phyloP scores from a whole-genome alignment of 2,113 vertebrate genomes.

The Procavia capensis region DNA sequence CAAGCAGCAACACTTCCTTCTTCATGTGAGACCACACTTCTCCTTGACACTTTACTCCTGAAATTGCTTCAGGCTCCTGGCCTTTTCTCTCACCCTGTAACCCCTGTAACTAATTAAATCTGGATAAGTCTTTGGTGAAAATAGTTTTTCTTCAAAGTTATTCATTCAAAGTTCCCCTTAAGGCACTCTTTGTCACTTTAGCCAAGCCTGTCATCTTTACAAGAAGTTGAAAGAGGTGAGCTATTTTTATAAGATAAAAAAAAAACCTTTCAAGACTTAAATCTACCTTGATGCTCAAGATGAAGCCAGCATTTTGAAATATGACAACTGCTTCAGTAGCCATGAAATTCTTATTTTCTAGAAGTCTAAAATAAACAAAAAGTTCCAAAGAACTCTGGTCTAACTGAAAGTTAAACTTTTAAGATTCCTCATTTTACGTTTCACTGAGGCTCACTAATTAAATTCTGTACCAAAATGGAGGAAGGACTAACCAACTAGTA shows the following conservation, averaged over 20 bases:
- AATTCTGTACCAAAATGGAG: neutral
- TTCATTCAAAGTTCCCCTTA: slow-evolving; percentile 84
- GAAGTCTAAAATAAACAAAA: slow-evolving; percentile 60
- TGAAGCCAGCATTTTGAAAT: slow-evolving; percentile 66
- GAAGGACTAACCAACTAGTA: neutral
- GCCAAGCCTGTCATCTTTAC: slow-evolving; percentile 76
- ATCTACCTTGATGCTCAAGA: slow-evolving; percentile 71
- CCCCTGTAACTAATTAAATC: slow-evolving; percentile 90
- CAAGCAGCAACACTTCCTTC: slow-evolving; percentile 84
- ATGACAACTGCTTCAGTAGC: slow-evolving; percentile 41
- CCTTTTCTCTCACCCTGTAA: slow-evolving; percentile 85
- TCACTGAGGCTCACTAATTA: slow-evolving; percentile 30
- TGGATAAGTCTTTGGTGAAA: slow-evolving; percentile 87
- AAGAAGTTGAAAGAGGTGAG: slow-evolving; percentile 79
- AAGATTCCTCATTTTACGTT: slow-evolving; percentile 4
- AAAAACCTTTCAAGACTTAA: slow-evolving; percentile 72
- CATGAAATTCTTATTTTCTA: slow-evolving; percentile 31
- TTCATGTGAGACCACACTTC: slow-evolving; percentile 83
- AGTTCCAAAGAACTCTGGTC: slow-evolving; percentile 47
- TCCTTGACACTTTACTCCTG: slow-evolving; percentile 85
- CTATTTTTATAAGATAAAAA: slow-evolving; percentile 71
- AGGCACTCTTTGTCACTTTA: slow-evolving; percentile 84
- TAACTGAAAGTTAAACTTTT: slow-evolving; percentile 66
- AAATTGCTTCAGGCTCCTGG: slow-evolving; percentile 85
- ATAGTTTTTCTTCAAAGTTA: slow-evolving; percentile 86